Base-by-base conservation (phyloP, 1,140 invertebrate genomes). In the Pseudomyrmex sp. region DNA sequence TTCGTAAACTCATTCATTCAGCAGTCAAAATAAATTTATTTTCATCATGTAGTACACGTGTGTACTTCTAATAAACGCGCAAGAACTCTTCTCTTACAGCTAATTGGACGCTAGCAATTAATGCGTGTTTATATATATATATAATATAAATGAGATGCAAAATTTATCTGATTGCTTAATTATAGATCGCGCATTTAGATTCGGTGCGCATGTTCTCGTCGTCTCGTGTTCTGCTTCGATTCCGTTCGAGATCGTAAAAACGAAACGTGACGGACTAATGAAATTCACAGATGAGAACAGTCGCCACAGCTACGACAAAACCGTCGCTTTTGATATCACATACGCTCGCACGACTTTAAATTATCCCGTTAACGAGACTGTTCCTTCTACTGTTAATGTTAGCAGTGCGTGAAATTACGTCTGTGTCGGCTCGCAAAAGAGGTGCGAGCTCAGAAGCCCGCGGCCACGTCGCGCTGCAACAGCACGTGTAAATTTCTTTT, bases 381-480 rank as follows among this genome's bases (percentile, higher is more conserved):
- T 70, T 70, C 23, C 15, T 80, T 58, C 35, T 44, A 61, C 44
- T 72, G 56, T 70, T 61, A 70, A 72, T 70, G 54, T 80, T 59
- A 70, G 76, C 46, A 72, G 66, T 70, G 76, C 66, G 66, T 80
- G 76, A 80, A 80, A 80, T 80, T 80, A 72, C 66, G 66, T 70
- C 70, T 79, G 54, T 79, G 46, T 59, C 44, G 7, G 54, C 18
- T 76, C 13, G 15, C 44, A 58, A 59, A 26, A 70, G 44, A 80
- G 76, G 15, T 70, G 54, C 54, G 52, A 80, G n/a, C 44, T 59
- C 44, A 59, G 15, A 70, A 48, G 65, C 54, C 54, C 15, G 54
- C 7, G 76, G 65, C 20, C 12, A 35, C 48, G 8, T 4, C 35
- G 13, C 35, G 13, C 4, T 77, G 13, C 44, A 48, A 8, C 1